A percentile compares a stretch with the other conserved stretches of the same genome.
phyloP scores from a whole-genome alignment of 2,888 invertebrate genomes.

The Dorcus parallelipipedus region DNA sequence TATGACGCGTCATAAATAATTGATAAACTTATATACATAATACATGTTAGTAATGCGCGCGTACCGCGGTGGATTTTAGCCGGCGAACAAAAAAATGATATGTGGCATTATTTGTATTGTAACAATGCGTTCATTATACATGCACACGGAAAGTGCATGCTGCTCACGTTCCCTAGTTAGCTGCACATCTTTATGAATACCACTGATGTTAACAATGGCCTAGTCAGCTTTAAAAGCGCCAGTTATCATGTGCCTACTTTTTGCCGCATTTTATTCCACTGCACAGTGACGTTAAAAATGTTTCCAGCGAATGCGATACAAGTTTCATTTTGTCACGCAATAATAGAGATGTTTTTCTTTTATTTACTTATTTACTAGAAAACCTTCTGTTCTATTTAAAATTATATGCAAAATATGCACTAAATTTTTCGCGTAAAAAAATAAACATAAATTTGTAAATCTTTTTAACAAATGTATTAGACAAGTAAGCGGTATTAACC shows the following conservation, averaged over 20 bases:
- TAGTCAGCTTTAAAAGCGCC: constrained; percentile 40
- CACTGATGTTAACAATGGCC: constrained; percentile 43
- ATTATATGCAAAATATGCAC: too few species aligned
- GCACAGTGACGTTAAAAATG: constrained; percentile 27
- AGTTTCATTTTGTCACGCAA: neutral
- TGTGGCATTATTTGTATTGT: constrained; percentile 45
- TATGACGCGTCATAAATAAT: neutral
- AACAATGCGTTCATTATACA: constrained; percentile 44
- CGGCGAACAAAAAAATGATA: constrained; percentile 35
- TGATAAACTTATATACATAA: constrained; percentile 16
- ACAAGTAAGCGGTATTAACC: too few species aligned
- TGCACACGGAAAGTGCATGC: constrained; percentile 41
- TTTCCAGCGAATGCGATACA: neutral
- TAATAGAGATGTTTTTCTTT: neutral
- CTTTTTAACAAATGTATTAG: too few species aligned
- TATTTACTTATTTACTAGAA: neutral
- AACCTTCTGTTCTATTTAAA: too few species aligned
- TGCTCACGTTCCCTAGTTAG: constrained; percentile 44
- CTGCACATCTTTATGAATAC: constrained; percentile 44
- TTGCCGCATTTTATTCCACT: constrained; percentile 31
- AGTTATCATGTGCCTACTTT: constrained; percentile 39
- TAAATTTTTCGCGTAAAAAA: too few species aligned
- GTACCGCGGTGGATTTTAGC: constrained; percentile 8
- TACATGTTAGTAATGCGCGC: constrained; percentile 17
- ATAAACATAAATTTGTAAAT: too few species aligned